Base-by-base conservation (phyloP, 1,140 invertebrate species). In the Cylas formicarius region DNA sequence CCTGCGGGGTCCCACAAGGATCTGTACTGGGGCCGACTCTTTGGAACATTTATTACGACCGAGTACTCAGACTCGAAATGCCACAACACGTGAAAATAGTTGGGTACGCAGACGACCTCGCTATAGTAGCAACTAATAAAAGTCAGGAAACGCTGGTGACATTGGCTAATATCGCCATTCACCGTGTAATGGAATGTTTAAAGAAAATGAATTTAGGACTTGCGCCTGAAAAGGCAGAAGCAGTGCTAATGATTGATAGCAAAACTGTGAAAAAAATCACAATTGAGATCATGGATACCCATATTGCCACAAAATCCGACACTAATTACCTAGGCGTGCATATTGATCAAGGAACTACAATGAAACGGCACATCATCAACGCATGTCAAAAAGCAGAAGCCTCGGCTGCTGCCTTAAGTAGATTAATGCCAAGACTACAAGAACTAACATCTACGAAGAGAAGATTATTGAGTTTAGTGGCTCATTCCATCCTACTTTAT, bases 1-100 rank as follows among this genome's bases (percentile, higher is more conserved):
- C 3, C 2, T 8, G 48, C 4, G 31, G 31, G 31, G 52, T 57
- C 1, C 55, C 62, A 1, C 58, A 67, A 31, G 60, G 60, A 0
- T 60, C 55, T 3, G 45, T 62, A 1, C 35, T 61, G 0, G 60
- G 60, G n/a, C 27, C 27, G n/a, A n/a, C 16, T 28, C 27, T 28
- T 28, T 28, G 27, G 27, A 28, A 28, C 5, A 14, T 28, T n/a
- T 14, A 11, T 11, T 28, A 28, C 6, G 27, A 28, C 27, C 27
- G n/a, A n/a, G 27, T 28, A 4, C 27, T 28, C 5, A 28, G 27
- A 14, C 16, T 28, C 11, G 16, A 14, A 14, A 28, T 28, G 27
- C 27, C 27, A n/a, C 27, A 28, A n/a, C n/a, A 28, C 5, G 16
- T 14, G n/a, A n/a, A 28, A n/a, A n/a, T 28, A n/a, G 16, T 28